These are phyloP conservation scores for Microctenopoma lineatum DNA, from an alignment of 2,797 vertebrate genomes.

Conservation along the genomic window DNA sequence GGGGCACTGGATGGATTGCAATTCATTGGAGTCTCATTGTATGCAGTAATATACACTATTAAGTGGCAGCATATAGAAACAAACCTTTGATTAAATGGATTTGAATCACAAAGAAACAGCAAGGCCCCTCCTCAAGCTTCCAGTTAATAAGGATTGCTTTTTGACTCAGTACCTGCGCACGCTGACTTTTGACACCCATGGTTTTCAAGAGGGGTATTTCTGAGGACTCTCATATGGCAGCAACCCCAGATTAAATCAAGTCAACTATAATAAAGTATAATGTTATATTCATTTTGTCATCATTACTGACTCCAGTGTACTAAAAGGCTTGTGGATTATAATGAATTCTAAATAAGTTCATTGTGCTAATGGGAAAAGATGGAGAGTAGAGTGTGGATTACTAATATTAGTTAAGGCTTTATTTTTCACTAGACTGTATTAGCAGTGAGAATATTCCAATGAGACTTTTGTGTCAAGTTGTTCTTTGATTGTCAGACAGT, in stretches of 20 bases:
- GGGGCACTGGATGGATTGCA: constrained; percentile 74
- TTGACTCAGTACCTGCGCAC: constrained; percentile 75
- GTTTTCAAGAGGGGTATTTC: constrained; percentile 80
- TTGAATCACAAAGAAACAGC: constrained; percentile 89
- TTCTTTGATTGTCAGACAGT: constrained; percentile 66
- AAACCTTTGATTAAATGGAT: constrained; percentile 90
- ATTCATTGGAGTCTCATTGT: constrained; percentile 82
- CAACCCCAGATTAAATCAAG: constrained; percentile 84
- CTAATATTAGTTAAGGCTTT: constrained; percentile 78
- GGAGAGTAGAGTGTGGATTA: constrained; percentile 71
- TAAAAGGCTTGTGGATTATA: constrained; percentile 79
- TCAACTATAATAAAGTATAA: constrained; percentile 80
- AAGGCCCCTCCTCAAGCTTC: constrained; percentile 81
- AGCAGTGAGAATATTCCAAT: constrained; percentile 69
- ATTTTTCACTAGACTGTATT: constrained; percentile 75
- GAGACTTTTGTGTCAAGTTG: constrained; percentile 61
- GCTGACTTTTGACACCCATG: constrained; percentile 81
- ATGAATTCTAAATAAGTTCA: constrained; percentile 82
- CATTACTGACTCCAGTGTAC: constrained; percentile 78
- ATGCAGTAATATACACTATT: constrained; percentile 86
- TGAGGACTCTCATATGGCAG: constrained; percentile 73
- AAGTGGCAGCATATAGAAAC: constrained; percentile 86
- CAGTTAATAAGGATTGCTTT: constrained; percentile 81
- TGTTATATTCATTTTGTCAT: constrained; percentile 84
- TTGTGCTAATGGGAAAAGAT: constrained; percentile 78